Evolutionary conservation across 2,888 invertebrate species (phyloP).

Genomic region (Gisinianus flammeolus): DNA sequence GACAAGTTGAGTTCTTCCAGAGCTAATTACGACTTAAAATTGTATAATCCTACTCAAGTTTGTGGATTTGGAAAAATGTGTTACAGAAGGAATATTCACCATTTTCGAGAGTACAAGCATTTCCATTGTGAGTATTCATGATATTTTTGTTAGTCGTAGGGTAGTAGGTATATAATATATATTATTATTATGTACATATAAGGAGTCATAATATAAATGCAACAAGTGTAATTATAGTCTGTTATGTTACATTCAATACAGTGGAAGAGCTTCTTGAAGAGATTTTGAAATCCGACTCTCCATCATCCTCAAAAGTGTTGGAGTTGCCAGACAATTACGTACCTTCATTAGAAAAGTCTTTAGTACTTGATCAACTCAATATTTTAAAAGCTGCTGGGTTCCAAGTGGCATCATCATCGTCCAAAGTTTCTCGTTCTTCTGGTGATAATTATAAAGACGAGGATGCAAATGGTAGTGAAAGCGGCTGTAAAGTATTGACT

Average conservation of each 20-base stretch:
- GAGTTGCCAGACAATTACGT: neutral
- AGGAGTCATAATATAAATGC: too few species aligned
- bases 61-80: slow-evolving; percentile 81
- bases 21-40: neutral
- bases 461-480: too few species aligned
- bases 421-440: neutral
- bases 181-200: too few species aligned
- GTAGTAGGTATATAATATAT: too few species aligned
- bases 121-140: slow-evolving; percentile 75
- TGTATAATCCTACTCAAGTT: slow-evolving; percentile 61
- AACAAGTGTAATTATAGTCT: too few species aligned
- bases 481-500: too few species aligned
- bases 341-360: neutral
- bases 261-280: slow-evolving; percentile 71
- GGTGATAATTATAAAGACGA: too few species aligned
- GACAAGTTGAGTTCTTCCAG: too few species aligned
- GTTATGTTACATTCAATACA: too few species aligned
- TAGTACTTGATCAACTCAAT: slow-evolving; percentile 8
- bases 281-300: slow-evolving; percentile 60
- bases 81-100: slow-evolving; percentile 82
- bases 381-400: slow-evolving; percentile 9
- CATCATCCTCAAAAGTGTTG: neutral
- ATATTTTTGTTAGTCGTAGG: too few species aligned
- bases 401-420: neutral
- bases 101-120: slow-evolving; percentile 81